Percentiles rank a stretch among this genome's conserved stretches.
Evolutionary conservation across 1,140 invertebrate genomes (phyloP).

Genomic region (Ectropis grisescens): DNA sequence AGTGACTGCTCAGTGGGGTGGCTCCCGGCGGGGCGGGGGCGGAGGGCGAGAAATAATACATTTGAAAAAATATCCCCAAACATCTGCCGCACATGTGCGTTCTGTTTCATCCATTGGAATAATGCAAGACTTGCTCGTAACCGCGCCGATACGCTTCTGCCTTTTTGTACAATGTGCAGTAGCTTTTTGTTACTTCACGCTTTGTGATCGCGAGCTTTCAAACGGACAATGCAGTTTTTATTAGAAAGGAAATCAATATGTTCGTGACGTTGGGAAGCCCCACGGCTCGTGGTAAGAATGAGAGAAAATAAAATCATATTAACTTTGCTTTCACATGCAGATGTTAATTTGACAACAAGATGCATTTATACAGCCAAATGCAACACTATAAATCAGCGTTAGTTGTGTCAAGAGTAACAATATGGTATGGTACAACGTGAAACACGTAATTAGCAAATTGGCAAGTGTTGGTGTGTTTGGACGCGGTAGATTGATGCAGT

Average conservation of each 20-base stretch:
- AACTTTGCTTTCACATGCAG: too few species aligned
- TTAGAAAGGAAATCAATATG: conserved; percentile 47
- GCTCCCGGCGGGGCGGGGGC: conserved; percentile 22
- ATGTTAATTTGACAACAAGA: too few species aligned
- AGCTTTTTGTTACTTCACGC: conserved; percentile 54
- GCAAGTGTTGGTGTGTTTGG: conserved; percentile 16
- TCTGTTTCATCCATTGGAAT: conserved; percentile 44
- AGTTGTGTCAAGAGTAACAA: too few species aligned
- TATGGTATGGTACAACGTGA: too few species aligned
- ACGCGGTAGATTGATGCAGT: conserved; percentile 36
- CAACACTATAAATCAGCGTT: too few species aligned
- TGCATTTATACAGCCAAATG: too few species aligned
- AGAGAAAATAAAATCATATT: too few species aligned
- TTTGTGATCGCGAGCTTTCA: conserved; percentile 48
- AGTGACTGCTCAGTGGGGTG: conserved; percentile 55
- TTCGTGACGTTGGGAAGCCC: conserved; percentile 21
- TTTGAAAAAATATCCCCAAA: conserved; percentile 58
- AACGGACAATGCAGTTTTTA: conserved; percentile 48
- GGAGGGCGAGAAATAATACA: conserved; percentile 50
- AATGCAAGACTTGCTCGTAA: conserved; percentile 56
- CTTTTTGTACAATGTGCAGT: conserved; percentile 53
- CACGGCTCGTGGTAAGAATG: too few species aligned
- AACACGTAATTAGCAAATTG: conserved; percentile 27
- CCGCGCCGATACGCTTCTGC: conserved; percentile 30
- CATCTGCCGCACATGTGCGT: conserved; percentile 64